Evolutionary conservation across 2,888 invertebrate species (phyloP), one percentile per base, ranked within the genome.

Genomic region (Mimumesa dahlbomi): DNA sequence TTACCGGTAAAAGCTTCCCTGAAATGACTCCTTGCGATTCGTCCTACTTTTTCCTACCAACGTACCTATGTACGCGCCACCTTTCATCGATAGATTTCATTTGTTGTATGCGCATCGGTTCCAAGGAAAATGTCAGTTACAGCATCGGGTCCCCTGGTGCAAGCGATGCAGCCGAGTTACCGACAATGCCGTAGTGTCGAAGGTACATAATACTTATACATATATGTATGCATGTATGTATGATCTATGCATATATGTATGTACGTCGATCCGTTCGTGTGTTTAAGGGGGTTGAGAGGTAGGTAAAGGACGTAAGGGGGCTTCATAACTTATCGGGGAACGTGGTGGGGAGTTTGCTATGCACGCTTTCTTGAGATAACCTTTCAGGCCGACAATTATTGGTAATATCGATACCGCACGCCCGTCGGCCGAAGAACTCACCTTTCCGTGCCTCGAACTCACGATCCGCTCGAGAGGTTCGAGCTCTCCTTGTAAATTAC

Each of bases 381-480:
- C 87, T 87, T 84, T 86, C 83, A 77, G 87, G 85, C 87, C 86
- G 86, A 86, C 87, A 87, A 87, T 87, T 87, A 87, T 87, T 87
- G 86, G 87, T 86, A 87, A 87, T 86, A 87, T 87, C 86, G 87
- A 85, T 82, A 83, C 80, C 80, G 82, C 82, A 82, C 82, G 81
- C 74, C 78, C 77, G 81, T 76, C 82, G 75, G 81, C 75, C 78
- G 66, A 62, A 61, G 73, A 73, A 62, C 77, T 79, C 79, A 80
- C 76, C 79, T 79, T 71, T 73, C 79, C 77, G 73, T 79, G 73
- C 75, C 73, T 79, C 81, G 70, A 78, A 69, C 82, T 80, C 84
- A 82, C 84, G 82, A 84, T 84, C 77, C 79, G 78, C 81, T 77
- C 79, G 78, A 80, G 82, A 81, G 81, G 78, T 79, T 77, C 83